A percentile compares a stretch with the other conserved stretches of the same genome.
Evolutionary conservation across 2,888 invertebrate species (phyloP).

Genomic region (Cephus spinipes): DNA sequence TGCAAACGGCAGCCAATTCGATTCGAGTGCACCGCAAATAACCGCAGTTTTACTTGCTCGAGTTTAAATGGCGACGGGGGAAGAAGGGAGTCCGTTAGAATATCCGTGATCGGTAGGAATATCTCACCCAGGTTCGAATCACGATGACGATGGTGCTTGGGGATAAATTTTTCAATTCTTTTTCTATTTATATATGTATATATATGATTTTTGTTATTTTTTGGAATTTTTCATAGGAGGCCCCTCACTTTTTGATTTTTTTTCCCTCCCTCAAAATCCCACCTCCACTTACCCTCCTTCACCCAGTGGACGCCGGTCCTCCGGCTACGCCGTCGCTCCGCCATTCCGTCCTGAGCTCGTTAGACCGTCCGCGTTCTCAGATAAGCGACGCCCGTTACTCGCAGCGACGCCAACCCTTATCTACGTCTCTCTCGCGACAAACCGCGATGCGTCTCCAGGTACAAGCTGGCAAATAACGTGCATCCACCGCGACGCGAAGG

Average conservation of each 20-base stretch:
- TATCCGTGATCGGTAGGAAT: constrained; percentile 28
- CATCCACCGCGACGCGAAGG: background rate
- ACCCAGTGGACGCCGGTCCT: background rate
- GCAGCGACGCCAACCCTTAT: background rate
- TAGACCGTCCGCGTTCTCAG: background rate
- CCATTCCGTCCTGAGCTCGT: background rate
- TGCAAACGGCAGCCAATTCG: constrained; percentile 65
- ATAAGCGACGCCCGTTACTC: background rate
- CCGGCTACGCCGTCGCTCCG: background rate
- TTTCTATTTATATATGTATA: too few species aligned
- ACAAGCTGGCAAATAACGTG: background rate
- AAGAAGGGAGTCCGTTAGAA: constrained; percentile 48
- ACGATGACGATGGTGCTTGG: background rate
- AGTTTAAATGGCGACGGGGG: constrained; percentile 30
- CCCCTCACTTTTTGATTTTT: background rate
- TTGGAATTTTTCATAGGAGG: background rate
- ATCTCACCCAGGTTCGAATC: background rate
- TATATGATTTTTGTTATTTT: background rate
- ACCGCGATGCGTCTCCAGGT: background rate
- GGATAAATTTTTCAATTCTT: background rate
- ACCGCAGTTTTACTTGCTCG: constrained; percentile 62
- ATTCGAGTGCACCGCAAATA: constrained; percentile 65
- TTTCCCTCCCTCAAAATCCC: background rate
- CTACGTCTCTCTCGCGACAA: background rate
- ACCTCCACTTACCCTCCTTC: too few species aligned